A percentile compares a stretch with the other conserved stretches of the same genome.
These are phyloP conservation scores for Salvelinus namaycush DNA, from an alignment of 2,113 vertebrate species.

Conservation along the genomic window DNA sequence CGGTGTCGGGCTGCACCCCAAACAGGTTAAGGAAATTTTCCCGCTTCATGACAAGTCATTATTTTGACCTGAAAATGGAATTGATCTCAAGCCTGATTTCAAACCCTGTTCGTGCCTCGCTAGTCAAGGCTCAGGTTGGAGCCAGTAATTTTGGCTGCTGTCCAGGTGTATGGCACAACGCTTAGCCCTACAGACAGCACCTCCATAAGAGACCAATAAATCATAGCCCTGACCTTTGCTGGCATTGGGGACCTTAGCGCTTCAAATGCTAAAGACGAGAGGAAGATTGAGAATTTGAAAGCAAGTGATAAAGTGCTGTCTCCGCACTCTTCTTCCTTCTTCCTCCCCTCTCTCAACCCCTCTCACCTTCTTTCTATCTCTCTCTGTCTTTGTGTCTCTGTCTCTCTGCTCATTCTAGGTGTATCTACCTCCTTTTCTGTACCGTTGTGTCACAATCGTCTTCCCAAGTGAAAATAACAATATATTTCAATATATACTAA, in stretches of 20 bases:
- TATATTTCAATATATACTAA: too few relatives aligned
- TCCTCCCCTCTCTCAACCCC: slow-evolving; percentile 10
- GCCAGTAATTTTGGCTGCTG: background rate
- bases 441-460: too few relatives aligned
- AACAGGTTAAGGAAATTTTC: background rate
- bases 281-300: slow-evolving; percentile 57
- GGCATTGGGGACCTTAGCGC: slow-evolving; percentile 53
- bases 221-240: slow-evolving; percentile 65
- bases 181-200: background rate
- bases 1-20: too few relatives aligned
- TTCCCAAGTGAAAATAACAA: too few relatives aligned
- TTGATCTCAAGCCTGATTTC: background rate
- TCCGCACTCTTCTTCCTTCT: slow-evolving; percentile 7
- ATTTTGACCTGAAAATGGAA: background rate
- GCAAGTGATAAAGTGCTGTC: slow-evolving; percentile 51
- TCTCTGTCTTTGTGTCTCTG: background rate
- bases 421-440: background rate
- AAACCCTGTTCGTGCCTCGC: background rate
- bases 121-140: background rate
- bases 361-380: background rate
- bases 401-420: background rate
- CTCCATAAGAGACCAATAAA: slow-evolving; percentile 40
- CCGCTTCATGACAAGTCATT: background rate
- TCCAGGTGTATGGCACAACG: background rate
- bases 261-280: slow-evolving; percentile 55